Conservation (phyloP, 2,113 vertebrate species). For the Eublepharis macularius region DNA sequence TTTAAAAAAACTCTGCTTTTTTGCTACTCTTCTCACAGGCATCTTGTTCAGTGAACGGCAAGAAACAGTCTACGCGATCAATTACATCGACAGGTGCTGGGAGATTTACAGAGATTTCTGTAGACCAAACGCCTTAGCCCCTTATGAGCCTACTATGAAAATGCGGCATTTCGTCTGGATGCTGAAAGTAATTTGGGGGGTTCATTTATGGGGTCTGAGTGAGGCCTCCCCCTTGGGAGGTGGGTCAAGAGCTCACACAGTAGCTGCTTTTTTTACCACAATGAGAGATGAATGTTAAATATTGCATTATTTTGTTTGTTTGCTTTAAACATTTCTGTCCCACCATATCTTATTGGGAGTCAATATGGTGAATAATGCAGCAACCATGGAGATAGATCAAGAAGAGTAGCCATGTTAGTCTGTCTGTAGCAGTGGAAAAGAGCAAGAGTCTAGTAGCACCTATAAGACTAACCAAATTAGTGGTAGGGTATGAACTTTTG, state of each 20-base stretch:
- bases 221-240: too few species aligned
- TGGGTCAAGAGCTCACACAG: neutral
- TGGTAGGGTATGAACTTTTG: too few species aligned
- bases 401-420: too few species aligned
- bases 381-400: too few species aligned
- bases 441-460: too few species aligned
- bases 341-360: too few species aligned
- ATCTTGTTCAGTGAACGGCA: conserved; percentile 73
- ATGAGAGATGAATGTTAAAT: neutral
- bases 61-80: conserved; percentile 58
- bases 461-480: too few species aligned
- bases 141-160: conserved; percentile 77
- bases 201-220: too few species aligned
- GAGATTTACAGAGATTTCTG: conserved; percentile 76
- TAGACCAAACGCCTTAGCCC: conserved; percentile 3
- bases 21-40: conserved; percentile 69
- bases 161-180: conserved; percentile 87
- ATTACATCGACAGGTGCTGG: conserved; percentile 79
- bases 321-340: too few species aligned
- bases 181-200: conserved; percentile 74
- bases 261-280: neutral
- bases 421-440: too few species aligned
- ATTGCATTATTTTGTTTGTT: too few species aligned
- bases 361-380: too few species aligned
- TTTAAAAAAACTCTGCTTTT: neutral